Percentiles rank a stretch among this genome's conserved stretches.
Conservation (phyloP, 2,797 vertebrate species). For the Zenarchopterus dispar region DNA sequence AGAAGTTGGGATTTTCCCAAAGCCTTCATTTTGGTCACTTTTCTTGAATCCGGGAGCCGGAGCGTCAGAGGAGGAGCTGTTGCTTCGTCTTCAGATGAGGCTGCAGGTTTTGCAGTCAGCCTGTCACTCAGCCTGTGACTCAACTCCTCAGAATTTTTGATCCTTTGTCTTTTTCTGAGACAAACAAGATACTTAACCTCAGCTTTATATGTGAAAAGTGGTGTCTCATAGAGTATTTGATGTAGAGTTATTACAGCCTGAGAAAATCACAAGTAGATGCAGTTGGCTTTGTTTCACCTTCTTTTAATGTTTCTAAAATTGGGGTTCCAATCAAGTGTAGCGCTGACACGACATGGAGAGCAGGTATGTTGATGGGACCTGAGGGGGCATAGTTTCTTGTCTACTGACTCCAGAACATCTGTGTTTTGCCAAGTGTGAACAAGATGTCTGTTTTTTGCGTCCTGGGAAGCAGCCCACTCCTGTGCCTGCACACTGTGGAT, state of each 20-base stretch:
- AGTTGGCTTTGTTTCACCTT: slow-evolving; percentile 7
- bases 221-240: no score
- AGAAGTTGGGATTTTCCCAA: slow-evolving; percentile 59
- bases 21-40: slow-evolving; percentile 36
- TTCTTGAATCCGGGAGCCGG: slow-evolving; percentile 23
- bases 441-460: slow-evolving; percentile 67
- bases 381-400: slow-evolving; percentile 32
- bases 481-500: slow-evolving; percentile 55
- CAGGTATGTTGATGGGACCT: slow-evolving; percentile 14
- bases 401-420: slow-evolving; percentile 57
- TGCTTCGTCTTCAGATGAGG: slow-evolving; percentile 31
- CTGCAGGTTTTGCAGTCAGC: slow-evolving; percentile 18
- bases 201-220: no score
- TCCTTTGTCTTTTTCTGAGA: neutral
- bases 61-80: slow-evolving; percentile 21
- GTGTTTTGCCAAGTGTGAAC: slow-evolving; percentile 66
- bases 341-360: slow-evolving; percentile 14
- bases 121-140: slow-evolving; percentile 15
- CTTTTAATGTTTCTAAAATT: slow-evolving; percentile 16
- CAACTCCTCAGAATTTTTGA: slow-evolving; percentile 18
- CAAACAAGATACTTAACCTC: slow-evolving; percentile 15
- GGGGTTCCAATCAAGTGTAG: slow-evolving; percentile 51
- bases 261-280: slow-evolving; percentile 19
- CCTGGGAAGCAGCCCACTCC: slow-evolving; percentile 60
- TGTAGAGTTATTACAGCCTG: slow-evolving; percentile 1